Evolutionary conservation across 2,888 invertebrate genomes (phyloP), one percentile per base, ranked within the genome.

Genomic region (Amiota minor): DNA sequence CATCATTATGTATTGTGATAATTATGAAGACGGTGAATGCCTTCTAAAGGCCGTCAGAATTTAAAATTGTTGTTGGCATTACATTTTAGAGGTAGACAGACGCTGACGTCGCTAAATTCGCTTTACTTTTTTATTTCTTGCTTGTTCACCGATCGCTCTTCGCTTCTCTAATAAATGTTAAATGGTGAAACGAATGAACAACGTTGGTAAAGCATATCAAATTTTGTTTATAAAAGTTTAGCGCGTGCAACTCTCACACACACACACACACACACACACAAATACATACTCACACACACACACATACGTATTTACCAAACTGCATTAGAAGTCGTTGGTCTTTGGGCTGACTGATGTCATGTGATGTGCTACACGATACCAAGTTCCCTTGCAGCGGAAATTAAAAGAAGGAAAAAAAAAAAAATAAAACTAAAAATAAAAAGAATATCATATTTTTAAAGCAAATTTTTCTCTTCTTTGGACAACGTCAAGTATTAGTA

Each of bases 201-300:
- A 46, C 70, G 69, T n/a, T 47, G 65, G 64, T 59, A 23, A 23
- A 64, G 55, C 67, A 64, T 73, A 73, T 73, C 70, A 65, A 65
- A 70, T 73, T 73, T 49, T 73, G 73, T 55, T 70, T 70, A 65
- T 55, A 70, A 55, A 75, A 77, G 72, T 78, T 75, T 74, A 75
- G 84, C 84, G 85, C 82, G 85, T 82, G 85, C 53, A 9, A n/a
- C 53, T 14, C n/a, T 16, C 53, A 16, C 53, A 16, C 16, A 16
- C 53, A 14, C 1, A 9, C n/a, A 18, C 59, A 20, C 20, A 10
- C 59, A 35, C 35, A 35, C 35, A 35, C 35, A 35, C 23, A 23
- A 1, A 23, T 3, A 23, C 23, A 23, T 23, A 23, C 35, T 35
- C 2, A 35, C 35, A 35, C 35, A 35, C 23, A 23, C 23, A 23